Base-by-base conservation (phyloP, 2,888 invertebrate genomes). In the Eilema depressum region DNA sequence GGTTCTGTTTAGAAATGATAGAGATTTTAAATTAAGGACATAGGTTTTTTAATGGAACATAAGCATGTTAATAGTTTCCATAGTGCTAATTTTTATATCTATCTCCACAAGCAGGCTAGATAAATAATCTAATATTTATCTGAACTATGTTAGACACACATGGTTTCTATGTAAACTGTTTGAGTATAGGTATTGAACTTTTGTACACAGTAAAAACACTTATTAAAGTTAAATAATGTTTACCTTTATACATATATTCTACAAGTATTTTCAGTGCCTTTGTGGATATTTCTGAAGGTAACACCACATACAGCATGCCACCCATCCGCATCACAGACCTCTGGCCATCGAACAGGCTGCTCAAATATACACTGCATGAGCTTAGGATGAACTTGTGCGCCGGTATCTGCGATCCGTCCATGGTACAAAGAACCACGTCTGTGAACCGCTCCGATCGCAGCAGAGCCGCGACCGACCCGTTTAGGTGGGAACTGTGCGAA, bases 381-480 rank as follows among this genome's bases (percentile, higher is more conserved):
- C 98, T 97, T 76, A 98, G 92, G 73, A 98, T 97, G 87, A 98
- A 98, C 88, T 98, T 97, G 95, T 98, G 98, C 23, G 98, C 98
- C 77, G 97, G 97, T 78, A 98, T 97, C 89, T 98, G 98, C 68
- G 97, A 96, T 20, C 98, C 97, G 82, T 97, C 97, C 88, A 97
- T 96, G 11, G 98, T 98, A 78, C 98, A 97, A 71, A 98, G 92
- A 74, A 97, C 96, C 70, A 98, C 98, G 90, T 98, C 98, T 62
- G 98, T 97, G 89, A 97, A 98, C 80, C 97, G 96, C 88, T 98
- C 98, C 85, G 97, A 97, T 74, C 97, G 97, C 25, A 97, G 96
- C 85, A 97, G 91, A 25, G 97, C 97, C 73, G 98, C 97, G 66
- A 98, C 97, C 75, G 98, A 98, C 67, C 97, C 97, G 92, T 98